phyloP scores from a whole-genome alignment of 2,888 invertebrate genomes.

The Xanthia icteritia region DNA sequence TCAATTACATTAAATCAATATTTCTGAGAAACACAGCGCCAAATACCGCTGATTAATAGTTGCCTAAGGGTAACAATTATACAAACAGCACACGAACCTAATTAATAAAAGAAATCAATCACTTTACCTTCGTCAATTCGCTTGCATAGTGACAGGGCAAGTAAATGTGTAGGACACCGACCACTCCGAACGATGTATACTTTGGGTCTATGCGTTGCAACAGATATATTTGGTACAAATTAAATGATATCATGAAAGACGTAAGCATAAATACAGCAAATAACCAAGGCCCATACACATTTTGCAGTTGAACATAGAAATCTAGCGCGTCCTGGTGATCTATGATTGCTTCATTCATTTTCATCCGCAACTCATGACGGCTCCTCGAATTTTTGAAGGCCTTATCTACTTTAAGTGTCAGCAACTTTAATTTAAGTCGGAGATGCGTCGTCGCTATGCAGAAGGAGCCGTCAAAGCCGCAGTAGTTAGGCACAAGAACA shows the following conservation, averaged over 20 bases:
- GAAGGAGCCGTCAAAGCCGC: slow-evolving; percentile 82
- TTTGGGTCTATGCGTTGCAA: slow-evolving; percentile 74
- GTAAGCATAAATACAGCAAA: slow-evolving; percentile 78
- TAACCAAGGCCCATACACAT: slow-evolving; percentile 80
- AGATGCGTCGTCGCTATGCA: slow-evolving; percentile 82
- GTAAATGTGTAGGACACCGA: slow-evolving; percentile 75
- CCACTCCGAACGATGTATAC: slow-evolving; percentile 74
- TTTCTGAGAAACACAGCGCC: background rate
- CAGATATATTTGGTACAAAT: slow-evolving; percentile 79
- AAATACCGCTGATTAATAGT: slow-evolving; percentile 43
- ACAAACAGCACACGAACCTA: slow-evolving; percentile 22
- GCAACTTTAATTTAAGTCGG: slow-evolving; percentile 79
- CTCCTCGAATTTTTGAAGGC: slow-evolving; percentile 73
- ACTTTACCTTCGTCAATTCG: slow-evolving; percentile 76
- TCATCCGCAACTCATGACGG: slow-evolving; percentile 67
- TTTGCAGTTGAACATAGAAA: slow-evolving; percentile 76
- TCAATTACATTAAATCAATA: slow-evolving; percentile 22
- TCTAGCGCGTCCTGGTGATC: slow-evolving; percentile 79
- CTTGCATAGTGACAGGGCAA: slow-evolving; percentile 80
- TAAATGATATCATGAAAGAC: slow-evolving; percentile 78
- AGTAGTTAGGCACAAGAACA: slow-evolving; percentile 75
- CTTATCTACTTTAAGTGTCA: slow-evolving; percentile 73
- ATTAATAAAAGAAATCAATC: slow-evolving; percentile 53
- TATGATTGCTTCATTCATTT: slow-evolving; percentile 73
- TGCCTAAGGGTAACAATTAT: slow-evolving; percentile 37